Evolutionary conservation across 1,140 invertebrate genomes (phyloP).

Genomic region (Radopholus similis): DNA sequence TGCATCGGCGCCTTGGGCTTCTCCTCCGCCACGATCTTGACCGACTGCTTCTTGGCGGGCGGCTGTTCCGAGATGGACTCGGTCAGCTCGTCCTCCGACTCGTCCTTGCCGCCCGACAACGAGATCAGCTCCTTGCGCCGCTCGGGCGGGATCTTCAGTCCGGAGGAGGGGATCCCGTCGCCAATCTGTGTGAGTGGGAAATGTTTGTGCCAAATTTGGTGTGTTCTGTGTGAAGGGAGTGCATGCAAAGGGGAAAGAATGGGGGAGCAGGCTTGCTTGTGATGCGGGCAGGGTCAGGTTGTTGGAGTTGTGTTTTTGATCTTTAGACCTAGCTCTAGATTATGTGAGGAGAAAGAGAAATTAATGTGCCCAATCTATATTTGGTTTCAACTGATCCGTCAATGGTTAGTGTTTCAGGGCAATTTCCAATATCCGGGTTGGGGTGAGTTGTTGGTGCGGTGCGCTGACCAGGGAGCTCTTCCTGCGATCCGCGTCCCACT

Average conservation of each 20-base stretch:
- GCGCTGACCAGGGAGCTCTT: no score
- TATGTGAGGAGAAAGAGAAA: no score
- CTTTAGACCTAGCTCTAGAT: no score
- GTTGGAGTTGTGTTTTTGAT: neutral
- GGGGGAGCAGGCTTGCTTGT: no score
- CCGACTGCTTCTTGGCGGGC: constrained; percentile 9
- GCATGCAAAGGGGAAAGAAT: no score
- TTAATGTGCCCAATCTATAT: no score
- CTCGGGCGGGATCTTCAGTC: constrained; percentile 42
- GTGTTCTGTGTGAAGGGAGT: no score
- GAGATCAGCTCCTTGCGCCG: constrained; percentile 38
- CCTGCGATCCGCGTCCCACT: no score
- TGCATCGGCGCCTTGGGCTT: neutral
- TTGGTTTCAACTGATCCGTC: no score
- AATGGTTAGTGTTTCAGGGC: no score
- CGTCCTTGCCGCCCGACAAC: constrained; percentile 18
- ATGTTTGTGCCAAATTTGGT: neutral
- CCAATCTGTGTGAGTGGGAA: constrained; percentile 16
- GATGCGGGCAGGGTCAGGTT: neutral
- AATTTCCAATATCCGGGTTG: no score
- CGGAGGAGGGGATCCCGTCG: constrained; percentile 40
- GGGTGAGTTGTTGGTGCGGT: no score
- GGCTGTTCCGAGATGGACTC: constrained; percentile 59
- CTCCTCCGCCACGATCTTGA: constrained; percentile 1
- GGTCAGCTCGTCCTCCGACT: constrained; percentile 50